A percentile compares a stretch with the other conserved stretches of the same genome.
phyloP scores from a whole-genome alignment of 1,140 invertebrate species.

The Lepidotrigona ventralis region DNA sequence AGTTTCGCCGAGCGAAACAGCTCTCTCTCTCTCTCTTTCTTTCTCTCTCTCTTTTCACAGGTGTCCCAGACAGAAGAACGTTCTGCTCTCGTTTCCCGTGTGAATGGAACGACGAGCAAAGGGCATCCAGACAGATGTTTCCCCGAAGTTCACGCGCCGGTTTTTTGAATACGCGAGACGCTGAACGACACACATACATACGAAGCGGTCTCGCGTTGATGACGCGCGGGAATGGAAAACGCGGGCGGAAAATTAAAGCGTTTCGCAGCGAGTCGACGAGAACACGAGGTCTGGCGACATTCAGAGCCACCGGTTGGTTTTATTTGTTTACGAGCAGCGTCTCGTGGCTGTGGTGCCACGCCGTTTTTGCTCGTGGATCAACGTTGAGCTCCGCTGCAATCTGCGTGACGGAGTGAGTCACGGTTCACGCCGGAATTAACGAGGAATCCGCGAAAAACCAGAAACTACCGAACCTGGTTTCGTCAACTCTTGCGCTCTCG shows the following conservation, averaged over 20 bases:
- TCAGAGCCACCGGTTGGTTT: constrained; percentile 3
- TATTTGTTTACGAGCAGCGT: constrained; percentile 17
- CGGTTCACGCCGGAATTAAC: constrained; percentile 28
- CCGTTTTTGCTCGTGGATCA: constrained; percentile 32
- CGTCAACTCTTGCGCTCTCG: constrained; percentile 1
- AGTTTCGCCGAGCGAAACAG: background rate
- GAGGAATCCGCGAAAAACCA: background rate
- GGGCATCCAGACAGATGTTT: constrained; percentile 16
- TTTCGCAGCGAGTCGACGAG: background rate
- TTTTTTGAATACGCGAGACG: constrained; percentile 15
- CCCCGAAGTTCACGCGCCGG: constrained; percentile 1
- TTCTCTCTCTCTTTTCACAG: no score
- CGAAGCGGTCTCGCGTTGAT: constrained; percentile 14
- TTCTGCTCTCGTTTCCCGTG: background rate
- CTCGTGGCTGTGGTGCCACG: background rate
- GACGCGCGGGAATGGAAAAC: constrained; percentile 28
- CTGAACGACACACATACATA: no score
- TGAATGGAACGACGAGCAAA: background rate
- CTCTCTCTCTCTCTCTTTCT: background rate
- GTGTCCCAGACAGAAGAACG: background rate
- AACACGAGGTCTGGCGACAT: background rate
- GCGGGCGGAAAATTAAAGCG: constrained; percentile 29
- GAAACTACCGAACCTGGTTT: background rate
- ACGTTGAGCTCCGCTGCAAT: constrained; percentile 6
- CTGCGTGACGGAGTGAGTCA: background rate